Conservation (phyloP, 2,888 invertebrate species). For the Xestoiulus laeticollis region DNA sequence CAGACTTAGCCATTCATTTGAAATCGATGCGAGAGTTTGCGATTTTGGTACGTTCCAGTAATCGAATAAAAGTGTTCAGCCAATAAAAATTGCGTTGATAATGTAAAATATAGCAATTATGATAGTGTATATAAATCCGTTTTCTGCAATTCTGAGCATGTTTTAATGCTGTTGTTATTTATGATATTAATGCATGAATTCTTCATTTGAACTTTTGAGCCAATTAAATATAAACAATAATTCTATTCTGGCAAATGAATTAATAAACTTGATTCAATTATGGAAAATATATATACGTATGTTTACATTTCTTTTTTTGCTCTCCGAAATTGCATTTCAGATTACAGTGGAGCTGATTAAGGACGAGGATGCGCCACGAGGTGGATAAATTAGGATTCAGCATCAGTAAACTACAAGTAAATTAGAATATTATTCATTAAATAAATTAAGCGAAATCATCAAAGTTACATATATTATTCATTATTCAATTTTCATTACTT, state of each 20-base stretch:
- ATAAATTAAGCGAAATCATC: too few relatives aligned
- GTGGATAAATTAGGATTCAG: not conserved
- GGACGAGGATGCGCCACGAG: not conserved
- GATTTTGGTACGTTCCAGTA: not conserved
- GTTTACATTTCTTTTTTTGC: not conserved
- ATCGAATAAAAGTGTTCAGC: not conserved
- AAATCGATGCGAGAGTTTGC: not conserved
- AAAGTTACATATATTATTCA: too few relatives aligned
- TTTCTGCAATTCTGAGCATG: slow-evolving; percentile 47
- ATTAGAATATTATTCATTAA: too few relatives aligned
- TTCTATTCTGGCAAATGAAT: slow-evolving; percentile 15
- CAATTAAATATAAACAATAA: slow-evolving; percentile 20
- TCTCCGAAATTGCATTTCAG: not conserved
- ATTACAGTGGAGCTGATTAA: not conserved
- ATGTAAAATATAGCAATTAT: slow-evolving; percentile 38
- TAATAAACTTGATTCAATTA: slow-evolving; percentile 19
- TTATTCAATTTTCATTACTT: too few relatives aligned
- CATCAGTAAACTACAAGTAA: not conserved
- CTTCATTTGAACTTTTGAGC: slow-evolving; percentile 43
- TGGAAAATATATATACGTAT: not conserved
- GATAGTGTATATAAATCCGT: slow-evolving; percentile 28
- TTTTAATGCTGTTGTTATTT: slow-evolving; percentile 52
- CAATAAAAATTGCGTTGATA: slow-evolving; percentile 3
- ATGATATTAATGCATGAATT: slow-evolving; percentile 46
- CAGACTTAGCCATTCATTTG: not conserved